These are phyloP conservation scores for Pogonognathellus flavescens DNA, from an alignment of 1,140 invertebrate species.

Conservation along the genomic window DNA sequence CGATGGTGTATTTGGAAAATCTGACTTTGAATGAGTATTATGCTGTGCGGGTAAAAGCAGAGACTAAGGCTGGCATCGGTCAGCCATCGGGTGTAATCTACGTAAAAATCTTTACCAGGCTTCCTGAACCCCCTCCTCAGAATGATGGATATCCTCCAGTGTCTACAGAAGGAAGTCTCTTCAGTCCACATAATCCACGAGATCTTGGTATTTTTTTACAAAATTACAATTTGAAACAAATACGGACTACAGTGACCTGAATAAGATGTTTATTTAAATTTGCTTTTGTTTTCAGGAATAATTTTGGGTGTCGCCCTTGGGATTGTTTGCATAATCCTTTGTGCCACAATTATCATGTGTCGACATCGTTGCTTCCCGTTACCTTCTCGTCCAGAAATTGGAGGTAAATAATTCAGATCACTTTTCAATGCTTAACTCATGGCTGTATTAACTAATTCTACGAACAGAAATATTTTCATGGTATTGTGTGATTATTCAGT, in stretches of 20 bases:
- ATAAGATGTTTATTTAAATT: background rate
- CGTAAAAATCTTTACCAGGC: slow-evolving; percentile 54
- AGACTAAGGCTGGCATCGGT: slow-evolving; percentile 59
- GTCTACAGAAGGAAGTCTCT: background rate
- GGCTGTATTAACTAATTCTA: too few relatives aligned
- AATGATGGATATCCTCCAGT: background rate
- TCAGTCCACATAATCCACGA: slow-evolving; percentile 43
- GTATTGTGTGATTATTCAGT: slow-evolving; percentile 3
- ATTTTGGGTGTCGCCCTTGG: slow-evolving; percentile 56
- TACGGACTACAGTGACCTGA: background rate
- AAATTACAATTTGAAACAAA: background rate
- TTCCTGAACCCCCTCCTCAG: background rate
- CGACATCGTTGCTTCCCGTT: slow-evolving; percentile 63
- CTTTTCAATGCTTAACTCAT: background rate
- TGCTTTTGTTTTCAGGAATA: slow-evolving; percentile 60
- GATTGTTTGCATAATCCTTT: slow-evolving; percentile 58
- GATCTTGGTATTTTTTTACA: slow-evolving; percentile 48
- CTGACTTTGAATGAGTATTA: slow-evolving; percentile 52
- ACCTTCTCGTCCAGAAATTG: slow-evolving; percentile 41
- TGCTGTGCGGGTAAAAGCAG: slow-evolving; percentile 59
- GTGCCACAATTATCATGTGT: slow-evolving; percentile 61
- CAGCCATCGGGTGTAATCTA: slow-evolving; percentile 24
- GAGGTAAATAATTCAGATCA: background rate
- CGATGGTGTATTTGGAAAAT: slow-evolving; percentile 54
- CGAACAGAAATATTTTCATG: background rate